These are phyloP conservation scores for Troides oblongomaculatus DNA, from an alignment of 2,888 invertebrate genomes.

Conservation along the genomic window DNA sequence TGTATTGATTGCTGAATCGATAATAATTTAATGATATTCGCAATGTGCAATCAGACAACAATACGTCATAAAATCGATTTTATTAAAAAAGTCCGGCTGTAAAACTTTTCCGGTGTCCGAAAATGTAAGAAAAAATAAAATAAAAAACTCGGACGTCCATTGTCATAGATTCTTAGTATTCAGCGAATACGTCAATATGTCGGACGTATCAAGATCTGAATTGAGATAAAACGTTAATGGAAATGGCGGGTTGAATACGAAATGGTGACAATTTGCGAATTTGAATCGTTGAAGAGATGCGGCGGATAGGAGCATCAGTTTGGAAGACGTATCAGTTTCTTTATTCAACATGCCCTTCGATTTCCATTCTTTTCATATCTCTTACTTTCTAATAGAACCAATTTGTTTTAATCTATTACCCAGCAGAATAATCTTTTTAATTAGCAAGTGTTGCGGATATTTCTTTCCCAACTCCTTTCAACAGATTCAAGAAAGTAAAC, in stretches of 20 bases:
- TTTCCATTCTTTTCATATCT: no score
- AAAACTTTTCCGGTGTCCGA: constrained; percentile 43
- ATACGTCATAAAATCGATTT: constrained; percentile 34
- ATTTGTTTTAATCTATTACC: no score
- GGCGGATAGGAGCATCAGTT: constrained; percentile 35
- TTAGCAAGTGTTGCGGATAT: no score
- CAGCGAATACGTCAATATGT: constrained; percentile 39
- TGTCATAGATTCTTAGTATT: constrained; percentile 45
- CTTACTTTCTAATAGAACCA: no score
- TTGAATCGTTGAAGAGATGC: constrained; percentile 32
- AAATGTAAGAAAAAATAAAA: constrained; percentile 31
- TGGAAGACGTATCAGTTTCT: background rate
- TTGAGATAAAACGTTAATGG: constrained; percentile 42
- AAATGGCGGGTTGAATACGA: constrained; percentile 36
- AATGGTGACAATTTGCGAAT: constrained; percentile 34
- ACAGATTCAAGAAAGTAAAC: no score
- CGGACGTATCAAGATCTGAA: constrained; percentile 42
- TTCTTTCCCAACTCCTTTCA: no score
- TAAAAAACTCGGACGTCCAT: constrained; percentile 32
- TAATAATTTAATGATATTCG: constrained; percentile 7
- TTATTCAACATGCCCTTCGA: no score
- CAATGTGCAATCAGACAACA: constrained; percentile 31
- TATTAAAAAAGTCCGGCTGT: constrained; percentile 37
- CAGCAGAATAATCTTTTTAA: no score
- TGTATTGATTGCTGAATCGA: background rate